phyloP scores from a whole-genome alignment of 2,113 vertebrate species.

The Plestiodon gilberti region DNA sequence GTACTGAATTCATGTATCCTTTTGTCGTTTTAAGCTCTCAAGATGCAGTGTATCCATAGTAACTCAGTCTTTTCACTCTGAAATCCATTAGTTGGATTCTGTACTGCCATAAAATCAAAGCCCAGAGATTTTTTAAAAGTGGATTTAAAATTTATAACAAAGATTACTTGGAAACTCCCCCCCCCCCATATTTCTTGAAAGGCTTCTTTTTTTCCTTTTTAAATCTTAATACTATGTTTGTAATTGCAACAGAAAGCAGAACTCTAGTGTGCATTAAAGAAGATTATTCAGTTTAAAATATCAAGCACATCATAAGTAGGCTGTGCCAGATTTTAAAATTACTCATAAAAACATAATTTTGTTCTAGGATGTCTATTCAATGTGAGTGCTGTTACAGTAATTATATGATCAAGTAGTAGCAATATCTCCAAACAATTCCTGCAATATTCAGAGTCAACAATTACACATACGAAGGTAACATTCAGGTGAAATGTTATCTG shows the following conservation, averaged over 20 bases:
- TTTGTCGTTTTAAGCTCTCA: constrained; percentile 74
- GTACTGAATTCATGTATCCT: constrained; percentile 60
- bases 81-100: constrained; percentile 71
- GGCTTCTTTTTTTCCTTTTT: neutral
- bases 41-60: constrained; percentile 74
- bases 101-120: constrained; percentile 66
- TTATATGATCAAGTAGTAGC: neutral
- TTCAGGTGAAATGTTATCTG: neutral
- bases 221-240: constrained; percentile 23
- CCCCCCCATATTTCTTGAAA: constrained; percentile 26
- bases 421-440: neutral
- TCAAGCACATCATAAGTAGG: neutral
- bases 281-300: constrained; percentile 11
- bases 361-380: neutral
- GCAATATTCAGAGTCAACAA: neutral
- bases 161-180: constrained; percentile 27
- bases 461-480: neutral
- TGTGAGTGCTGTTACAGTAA: neutral
- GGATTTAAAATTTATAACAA: constrained; percentile 34
- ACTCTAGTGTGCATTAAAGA: constrained; percentile 43
- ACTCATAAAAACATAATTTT: neutral
- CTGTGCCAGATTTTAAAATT: neutral
- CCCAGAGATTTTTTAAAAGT: constrained; percentile 45
- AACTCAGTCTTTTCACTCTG: constrained; percentile 67
- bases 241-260: constrained; percentile 39